These are phyloP conservation scores for Charanyca ferruginea DNA, from an alignment of 2,888 invertebrate genomes.

Conservation along the genomic window DNA sequence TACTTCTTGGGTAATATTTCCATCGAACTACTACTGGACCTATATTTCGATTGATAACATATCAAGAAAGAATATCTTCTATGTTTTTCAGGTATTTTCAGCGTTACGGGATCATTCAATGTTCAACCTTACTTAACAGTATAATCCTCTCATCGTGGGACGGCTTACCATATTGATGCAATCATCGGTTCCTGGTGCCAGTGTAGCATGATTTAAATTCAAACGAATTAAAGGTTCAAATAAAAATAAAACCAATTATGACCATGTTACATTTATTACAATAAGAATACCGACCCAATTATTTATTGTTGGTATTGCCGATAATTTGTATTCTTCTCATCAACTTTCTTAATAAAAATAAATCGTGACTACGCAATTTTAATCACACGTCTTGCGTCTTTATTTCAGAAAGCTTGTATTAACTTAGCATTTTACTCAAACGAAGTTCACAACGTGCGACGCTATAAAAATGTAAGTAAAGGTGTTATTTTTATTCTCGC, in stretches of 20 bases:
- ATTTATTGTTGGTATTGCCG: not conserved
- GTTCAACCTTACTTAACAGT: slow-evolving; percentile 28
- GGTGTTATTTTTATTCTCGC: slow-evolving; percentile 34
- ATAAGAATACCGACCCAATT: not conserved
- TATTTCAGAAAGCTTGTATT: not conserved
- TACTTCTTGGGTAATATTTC: too few relatives aligned
- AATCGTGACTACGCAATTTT: not conserved
- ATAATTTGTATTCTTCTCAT: too few relatives aligned
- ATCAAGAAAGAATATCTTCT: slow-evolving; percentile 1
- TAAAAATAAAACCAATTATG: slow-evolving; percentile 4
- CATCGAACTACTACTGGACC: too few relatives aligned
- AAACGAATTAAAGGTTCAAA: slow-evolving; percentile 12
- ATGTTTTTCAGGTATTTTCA: slow-evolving; percentile 13
- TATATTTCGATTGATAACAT: not conserved
- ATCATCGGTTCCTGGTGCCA: slow-evolving; percentile 17
- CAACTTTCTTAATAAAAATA: too few relatives aligned
- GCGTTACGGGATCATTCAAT: slow-evolving; percentile 20
- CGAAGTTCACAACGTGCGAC: slow-evolving; percentile 10
- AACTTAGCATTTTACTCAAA: slow-evolving; percentile 23
- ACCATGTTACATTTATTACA: not conserved
- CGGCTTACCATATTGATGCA: slow-evolving; percentile 36
- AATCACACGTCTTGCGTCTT: not conserved
- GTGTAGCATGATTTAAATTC: slow-evolving; percentile 4
- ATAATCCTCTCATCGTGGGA: slow-evolving; percentile 28
- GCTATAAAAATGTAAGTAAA: slow-evolving; percentile 12